These are phyloP conservation scores for Numenius phaeopus DNA, from an alignment of 2,797 vertebrate genomes.

Conservation along the genomic window DNA sequence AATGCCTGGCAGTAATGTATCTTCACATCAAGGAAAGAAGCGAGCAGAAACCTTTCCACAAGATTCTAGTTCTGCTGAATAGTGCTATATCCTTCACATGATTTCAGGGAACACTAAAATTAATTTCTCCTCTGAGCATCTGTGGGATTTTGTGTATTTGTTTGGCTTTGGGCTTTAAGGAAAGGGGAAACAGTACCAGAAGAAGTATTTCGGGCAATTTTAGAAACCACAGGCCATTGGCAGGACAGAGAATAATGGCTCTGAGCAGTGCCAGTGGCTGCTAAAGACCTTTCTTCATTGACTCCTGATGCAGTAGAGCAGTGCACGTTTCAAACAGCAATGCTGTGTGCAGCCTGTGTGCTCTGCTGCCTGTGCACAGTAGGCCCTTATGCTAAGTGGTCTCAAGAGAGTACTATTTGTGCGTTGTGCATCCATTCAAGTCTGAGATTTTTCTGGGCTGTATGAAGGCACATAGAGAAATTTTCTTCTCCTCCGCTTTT, in stretches of 20 bases:
- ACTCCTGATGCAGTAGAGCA: neutral
- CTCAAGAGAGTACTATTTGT: neutral
- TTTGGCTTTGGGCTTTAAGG: neutral
- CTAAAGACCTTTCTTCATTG: neutral
- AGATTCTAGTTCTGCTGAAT: neutral
- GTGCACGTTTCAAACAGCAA: neutral
- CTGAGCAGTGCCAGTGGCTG: neutral
- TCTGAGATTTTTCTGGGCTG: neutral
- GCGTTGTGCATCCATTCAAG: neutral
- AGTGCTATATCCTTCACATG: neutral
- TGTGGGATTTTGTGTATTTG: slow-evolving; percentile 3
- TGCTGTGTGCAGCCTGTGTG: neutral
- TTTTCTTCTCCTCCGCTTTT: neutral
- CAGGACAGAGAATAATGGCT: neutral
- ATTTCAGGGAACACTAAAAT: slow-evolving; percentile 17
- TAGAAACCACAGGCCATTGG: neutral
- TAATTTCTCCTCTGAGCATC: neutral
- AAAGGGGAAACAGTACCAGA: neutral
- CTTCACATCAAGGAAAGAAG: slow-evolving; percentile 31
- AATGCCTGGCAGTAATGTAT: slow-evolving; percentile 42
- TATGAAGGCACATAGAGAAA: neutral
- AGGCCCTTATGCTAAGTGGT: neutral
- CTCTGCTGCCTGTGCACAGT: neutral
- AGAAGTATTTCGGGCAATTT: neutral
- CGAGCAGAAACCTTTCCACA: slow-evolving; percentile 1